phyloP scores from a whole-genome alignment of 2,888 invertebrate genomes.

The Parascotia fuliginaria region DNA sequence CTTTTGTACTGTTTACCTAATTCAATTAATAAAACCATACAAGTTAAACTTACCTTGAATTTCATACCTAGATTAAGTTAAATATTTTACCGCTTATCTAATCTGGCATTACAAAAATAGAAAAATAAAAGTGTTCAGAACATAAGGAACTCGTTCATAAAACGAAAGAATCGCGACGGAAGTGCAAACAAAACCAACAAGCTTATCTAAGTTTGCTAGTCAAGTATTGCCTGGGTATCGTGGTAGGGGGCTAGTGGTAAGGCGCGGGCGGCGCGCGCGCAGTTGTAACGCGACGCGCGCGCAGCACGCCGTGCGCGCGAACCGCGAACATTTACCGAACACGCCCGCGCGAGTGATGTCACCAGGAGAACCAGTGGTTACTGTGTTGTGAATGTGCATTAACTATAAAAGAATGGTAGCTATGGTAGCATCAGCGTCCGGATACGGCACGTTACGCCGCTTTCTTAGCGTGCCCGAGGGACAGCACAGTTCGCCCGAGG shows the following conservation, averaged over 20 bases:
- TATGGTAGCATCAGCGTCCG: slow-evolving; percentile 82
- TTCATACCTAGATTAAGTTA: background rate
- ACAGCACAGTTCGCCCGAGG: slow-evolving; percentile 59
- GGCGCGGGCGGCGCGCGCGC: slow-evolving; percentile 55
- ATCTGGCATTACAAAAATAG: background rate
- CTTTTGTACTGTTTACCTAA: background rate
- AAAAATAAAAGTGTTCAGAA: background rate
- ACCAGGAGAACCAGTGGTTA: slow-evolving; percentile 62
- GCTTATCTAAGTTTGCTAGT: slow-evolving; percentile 62
- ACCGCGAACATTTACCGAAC: slow-evolving; percentile 42
- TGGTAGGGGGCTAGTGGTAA: slow-evolving; percentile 59
- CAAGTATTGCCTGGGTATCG: slow-evolving; percentile 31
- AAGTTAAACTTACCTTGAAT: background rate
- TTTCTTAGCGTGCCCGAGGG: slow-evolving; percentile 81
- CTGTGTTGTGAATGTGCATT: slow-evolving; percentile 64
- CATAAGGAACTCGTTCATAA: slow-evolving; percentile 27
- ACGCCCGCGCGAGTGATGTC: slow-evolving; percentile 73
- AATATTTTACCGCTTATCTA: slow-evolving; percentile 1
- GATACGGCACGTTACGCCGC: slow-evolving; percentile 82
- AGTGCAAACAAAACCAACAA: slow-evolving; percentile 55
- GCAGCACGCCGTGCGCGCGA: slow-evolving; percentile 68
- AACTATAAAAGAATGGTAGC: slow-evolving; percentile 71
- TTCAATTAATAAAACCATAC: background rate
- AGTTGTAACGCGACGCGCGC: slow-evolving; percentile 73
- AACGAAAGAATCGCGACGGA: slow-evolving; percentile 41